phyloP scores from a whole-genome alignment of 2,113 vertebrate species.

The Struthidea cinerea region DNA sequence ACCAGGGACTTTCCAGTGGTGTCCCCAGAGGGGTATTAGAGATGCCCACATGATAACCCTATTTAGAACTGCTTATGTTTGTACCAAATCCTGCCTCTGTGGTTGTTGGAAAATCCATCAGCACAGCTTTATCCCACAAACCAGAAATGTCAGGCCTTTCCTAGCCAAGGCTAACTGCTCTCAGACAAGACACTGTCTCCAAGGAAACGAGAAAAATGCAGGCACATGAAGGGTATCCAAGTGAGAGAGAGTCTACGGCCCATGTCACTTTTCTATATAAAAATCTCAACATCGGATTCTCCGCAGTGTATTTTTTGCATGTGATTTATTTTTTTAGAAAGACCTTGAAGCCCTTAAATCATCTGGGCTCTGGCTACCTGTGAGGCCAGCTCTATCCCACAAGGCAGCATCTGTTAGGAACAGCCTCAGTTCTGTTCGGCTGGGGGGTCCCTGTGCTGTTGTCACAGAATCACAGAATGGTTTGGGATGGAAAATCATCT shows the following conservation, averaged over 20 bases:
- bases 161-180: slow-evolving; percentile 56
- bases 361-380: not conserved
- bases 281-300: not conserved
- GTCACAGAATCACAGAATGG: not conserved
- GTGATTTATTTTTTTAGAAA: not conserved
- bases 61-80: not conserved
- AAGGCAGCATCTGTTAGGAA: not conserved
- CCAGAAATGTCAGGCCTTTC: slow-evolving; percentile 38
- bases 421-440: fast-evolving
- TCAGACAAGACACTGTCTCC: slow-evolving; percentile 50
- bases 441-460: not conserved
- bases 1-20: not conserved
- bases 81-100: not conserved
- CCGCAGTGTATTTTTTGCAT: not conserved
- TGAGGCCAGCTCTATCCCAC: not conserved
- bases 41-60: not conserved
- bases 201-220: slow-evolving; percentile 47
- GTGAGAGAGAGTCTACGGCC: slow-evolving; percentile 13
- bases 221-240: slow-evolving; percentile 40
- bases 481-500: not conserved
- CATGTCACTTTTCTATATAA: not conserved
- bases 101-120: not conserved
- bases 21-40: not conserved
- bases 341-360: not conserved
- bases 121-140: slow-evolving; percentile 21